These are phyloP conservation scores for Burhinus oedicnemus DNA, from an alignment of 2,113 vertebrate species.

Conservation along the genomic window DNA sequence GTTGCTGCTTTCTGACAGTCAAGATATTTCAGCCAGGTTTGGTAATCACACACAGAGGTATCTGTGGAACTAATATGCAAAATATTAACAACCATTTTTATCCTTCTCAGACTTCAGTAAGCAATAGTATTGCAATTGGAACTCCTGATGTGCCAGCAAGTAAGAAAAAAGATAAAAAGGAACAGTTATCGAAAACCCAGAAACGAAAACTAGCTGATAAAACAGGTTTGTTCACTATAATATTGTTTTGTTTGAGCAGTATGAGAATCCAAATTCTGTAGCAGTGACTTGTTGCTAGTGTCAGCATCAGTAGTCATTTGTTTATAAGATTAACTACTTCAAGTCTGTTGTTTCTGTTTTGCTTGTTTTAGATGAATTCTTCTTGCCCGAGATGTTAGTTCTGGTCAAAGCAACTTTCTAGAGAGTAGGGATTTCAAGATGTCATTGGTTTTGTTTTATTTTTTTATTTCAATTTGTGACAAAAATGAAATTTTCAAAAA, in stretches of 20 bases:
- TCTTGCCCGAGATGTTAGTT: neutral
- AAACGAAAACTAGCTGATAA: constrained; percentile 90
- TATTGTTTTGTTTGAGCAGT: neutral
- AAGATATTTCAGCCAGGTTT: neutral
- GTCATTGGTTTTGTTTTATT: neutral
- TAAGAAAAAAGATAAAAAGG: constrained; percentile 96
- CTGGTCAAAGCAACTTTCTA: neutral
- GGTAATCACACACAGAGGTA: neutral
- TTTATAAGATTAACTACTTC: neutral
- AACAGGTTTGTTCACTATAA: constrained; percentile 80
- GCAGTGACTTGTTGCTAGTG: neutral
- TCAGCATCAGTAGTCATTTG: neutral
- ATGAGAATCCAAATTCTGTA: neutral
- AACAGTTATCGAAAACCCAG: constrained; percentile 96
- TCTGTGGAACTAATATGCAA: neutral
- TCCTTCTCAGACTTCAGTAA: constrained; percentile 78
- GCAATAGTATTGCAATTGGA: constrained; percentile 74
- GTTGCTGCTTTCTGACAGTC: neutral
- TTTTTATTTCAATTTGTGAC: neutral
- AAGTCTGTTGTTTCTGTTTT: neutral
- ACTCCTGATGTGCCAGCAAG: constrained; percentile 63
- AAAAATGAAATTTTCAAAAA: neutral
- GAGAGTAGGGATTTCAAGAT: neutral
- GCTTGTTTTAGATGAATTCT: neutral
- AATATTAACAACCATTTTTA: neutral